Evolutionary conservation across 1,140 invertebrate species (phyloP), one percentile per base, ranked within the genome.

Genomic region (Pseudomyrmex sp.): DNA sequence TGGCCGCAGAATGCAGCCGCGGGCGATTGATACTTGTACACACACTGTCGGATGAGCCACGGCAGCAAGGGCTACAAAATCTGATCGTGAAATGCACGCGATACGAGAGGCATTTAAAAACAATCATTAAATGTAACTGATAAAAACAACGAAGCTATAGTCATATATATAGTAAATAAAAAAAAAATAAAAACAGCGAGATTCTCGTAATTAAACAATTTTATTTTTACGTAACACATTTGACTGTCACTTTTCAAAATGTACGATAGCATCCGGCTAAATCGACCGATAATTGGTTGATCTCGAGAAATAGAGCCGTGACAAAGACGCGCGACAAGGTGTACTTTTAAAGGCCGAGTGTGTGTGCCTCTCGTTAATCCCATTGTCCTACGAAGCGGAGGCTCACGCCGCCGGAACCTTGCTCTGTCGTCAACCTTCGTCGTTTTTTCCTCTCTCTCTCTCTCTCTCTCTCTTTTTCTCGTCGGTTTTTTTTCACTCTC

Each of bases 321-420:
- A 85, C 62, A 62, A 35, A 35, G 48, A 44, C 56, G 54, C 13
- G 20, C 52, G 44, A 73, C 35, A 69, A 12, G 52, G 12, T 15
- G 26, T 62, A 82, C 50, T 23, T 82, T 82, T 74, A 54, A 44
- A 62, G 70, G 50, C 50, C 79, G 63, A 12, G 61, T 35, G 58
- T 54, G 61, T 13, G 35, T 75, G 59, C n/a, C 61, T 46, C 85
- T 85, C 85, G 84, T 86, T 86, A 86, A 86, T 82, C 44, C 85
- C 63, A 86, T 86, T 86, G 85, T 86, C 50, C 83, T 73, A 65
- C 54, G 44, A 82, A 62, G 54, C n/a, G 46, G 73, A 85, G 56
- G 50, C 54, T 65, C 68, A 3, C 63, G 70, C 82, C 72, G 35
- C 35, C 26, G 26, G 35, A 66, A 15, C 9, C 50, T 72, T 50